Evolutionary conservation across 2,888 invertebrate genomes (phyloP), one percentile per base, ranked within the genome.

Genomic region (Drosophila ustulata): DNA sequence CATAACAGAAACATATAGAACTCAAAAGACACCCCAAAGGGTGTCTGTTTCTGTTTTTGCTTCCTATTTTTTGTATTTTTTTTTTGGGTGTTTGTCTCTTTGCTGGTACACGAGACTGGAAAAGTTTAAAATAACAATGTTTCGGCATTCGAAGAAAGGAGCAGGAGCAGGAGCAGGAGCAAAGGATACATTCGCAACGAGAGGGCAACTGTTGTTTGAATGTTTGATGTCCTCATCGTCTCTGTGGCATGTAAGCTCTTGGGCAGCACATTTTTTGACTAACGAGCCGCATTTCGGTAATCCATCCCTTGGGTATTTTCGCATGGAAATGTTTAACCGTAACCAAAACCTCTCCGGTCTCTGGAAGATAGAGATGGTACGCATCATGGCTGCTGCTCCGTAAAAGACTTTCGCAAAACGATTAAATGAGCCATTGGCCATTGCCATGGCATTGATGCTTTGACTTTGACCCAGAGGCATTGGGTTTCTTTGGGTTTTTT

Each of bases 241-340:
- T 52, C 56, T 61, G 64, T 47, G 64, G 71, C 85, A 63, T 89
- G 86, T 85, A 79, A 85, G 89, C 89, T 78, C 68, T 69, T 66
- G 82, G 84, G 71, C 85, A 88, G 62, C 72, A 85, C 62, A 75
- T 69, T 80, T 88, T 88, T 88, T 88, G 83, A 79, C 83, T 84
- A 84, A 84, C 83, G 83, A 84, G 89, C 88, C 83, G 66, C 83
- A 84, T 84, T 89, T 87, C 71, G 71, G 88, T 84, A 84, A 84
- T 84, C 83, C 88, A 70, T 89, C 83, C 89, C 89, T 66, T 66
- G 83, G 79, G 89, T 67, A 73, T 78, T 66, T 62, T 45, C 39
- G 47, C 66, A 70, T 79, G 76, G 75, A 70, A 70, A 76, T 76
- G 76, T 59, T 75, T 66, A 70, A 63, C 43, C 59, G 64, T 63